These are phyloP conservation scores for Homalodisca vitripennis DNA, from an alignment of 1,140 invertebrate species.

Conservation along the genomic window DNA sequence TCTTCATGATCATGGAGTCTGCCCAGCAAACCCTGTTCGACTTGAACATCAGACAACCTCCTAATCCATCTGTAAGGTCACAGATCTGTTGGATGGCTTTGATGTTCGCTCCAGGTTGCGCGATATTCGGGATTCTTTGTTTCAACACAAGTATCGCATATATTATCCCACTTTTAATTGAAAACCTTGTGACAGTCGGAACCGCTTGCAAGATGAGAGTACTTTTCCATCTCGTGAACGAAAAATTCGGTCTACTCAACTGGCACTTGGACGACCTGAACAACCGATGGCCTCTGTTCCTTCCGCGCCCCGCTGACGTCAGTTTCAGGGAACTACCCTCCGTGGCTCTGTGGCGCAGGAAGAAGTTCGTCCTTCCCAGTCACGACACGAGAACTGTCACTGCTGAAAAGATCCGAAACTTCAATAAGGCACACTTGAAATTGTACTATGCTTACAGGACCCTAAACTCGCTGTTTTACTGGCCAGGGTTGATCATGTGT, in stretches of 20 bases:
- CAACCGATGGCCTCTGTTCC: too few relatives aligned
- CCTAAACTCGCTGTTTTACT: too few relatives aligned
- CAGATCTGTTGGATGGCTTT: neutral
- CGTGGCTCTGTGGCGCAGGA: too few relatives aligned
- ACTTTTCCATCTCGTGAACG: neutral
- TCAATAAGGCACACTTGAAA: neutral
- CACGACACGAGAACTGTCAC: neutral
- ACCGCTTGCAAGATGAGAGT: slow-evolving; percentile 5
- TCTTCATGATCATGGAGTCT: slow-evolving; percentile 1
- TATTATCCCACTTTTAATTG: too few relatives aligned
- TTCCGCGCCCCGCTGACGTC: too few relatives aligned
- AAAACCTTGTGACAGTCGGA: too few relatives aligned
- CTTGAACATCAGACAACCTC: slow-evolving; percentile 4
- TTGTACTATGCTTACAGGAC: neutral
- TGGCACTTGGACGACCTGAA: too few relatives aligned
- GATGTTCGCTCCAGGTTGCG: neutral
- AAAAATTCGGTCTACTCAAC: neutral
- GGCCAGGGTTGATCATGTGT: neutral
- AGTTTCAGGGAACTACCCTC: too few relatives aligned
- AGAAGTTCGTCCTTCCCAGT: too few relatives aligned
- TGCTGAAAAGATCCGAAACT: too few relatives aligned
- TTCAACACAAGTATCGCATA: too few relatives aligned
- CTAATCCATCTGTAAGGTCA: neutral
- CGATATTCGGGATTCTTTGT: too few relatives aligned
- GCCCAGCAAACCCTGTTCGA: neutral